These are phyloP conservation scores for Phalera bucephala DNA, from an alignment of 2,888 invertebrate species.

Conservation along the genomic window DNA sequence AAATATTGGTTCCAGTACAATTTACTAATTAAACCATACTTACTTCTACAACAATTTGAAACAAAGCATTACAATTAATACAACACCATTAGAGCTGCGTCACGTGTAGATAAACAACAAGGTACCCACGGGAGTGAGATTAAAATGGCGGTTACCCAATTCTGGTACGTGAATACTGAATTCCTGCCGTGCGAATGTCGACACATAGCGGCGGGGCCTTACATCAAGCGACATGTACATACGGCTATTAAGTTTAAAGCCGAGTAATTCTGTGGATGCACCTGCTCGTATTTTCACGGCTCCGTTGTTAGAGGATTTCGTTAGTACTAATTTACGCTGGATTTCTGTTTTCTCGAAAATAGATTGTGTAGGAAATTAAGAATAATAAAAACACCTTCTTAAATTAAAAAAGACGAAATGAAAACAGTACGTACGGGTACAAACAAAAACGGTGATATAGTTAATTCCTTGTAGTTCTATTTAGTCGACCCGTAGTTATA, in stretches of 20 bases:
- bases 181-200: conserved; percentile 43
- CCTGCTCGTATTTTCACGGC: conserved; percentile 58
- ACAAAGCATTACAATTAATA: neutral
- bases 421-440: no score
- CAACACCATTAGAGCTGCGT: conserved; percentile 3
- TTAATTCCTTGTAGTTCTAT: conserved; percentile 28
- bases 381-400: no score
- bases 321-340: conserved; percentile 40
- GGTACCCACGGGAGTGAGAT: conserved; percentile 35
- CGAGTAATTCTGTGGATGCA: conserved; percentile 59
- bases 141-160: conserved; percentile 40
- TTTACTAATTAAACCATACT: no score
- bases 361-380: no score
- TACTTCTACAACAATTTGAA: conserved; percentile 16
- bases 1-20: no score
- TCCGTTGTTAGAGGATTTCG: conserved; percentile 34
- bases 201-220: conserved; percentile 41
- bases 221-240: conserved; percentile 35
- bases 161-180: conserved; percentile 47
- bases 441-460: conserved; percentile 21
- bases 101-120: conserved; percentile 22
- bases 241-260: conserved; percentile 54
- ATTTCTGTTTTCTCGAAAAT: no score
- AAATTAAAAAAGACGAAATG: no score
- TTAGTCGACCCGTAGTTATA: conserved; percentile 43